Conservation (phyloP, 2,888 invertebrate species). For the Malacosoma neustria region DNA sequence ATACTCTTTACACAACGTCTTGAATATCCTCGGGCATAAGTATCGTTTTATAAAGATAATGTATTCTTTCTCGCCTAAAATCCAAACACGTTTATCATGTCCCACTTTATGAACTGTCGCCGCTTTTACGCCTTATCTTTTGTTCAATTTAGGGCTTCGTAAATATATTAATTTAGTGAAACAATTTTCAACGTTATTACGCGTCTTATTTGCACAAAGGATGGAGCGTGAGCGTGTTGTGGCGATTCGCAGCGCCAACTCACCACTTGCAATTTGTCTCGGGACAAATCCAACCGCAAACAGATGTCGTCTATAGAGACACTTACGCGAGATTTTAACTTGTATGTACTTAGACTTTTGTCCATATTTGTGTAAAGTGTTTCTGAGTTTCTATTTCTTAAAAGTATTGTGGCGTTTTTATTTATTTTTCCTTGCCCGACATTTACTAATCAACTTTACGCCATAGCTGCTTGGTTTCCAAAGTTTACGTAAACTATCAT, state of each 20-base stretch:
- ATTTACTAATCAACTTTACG: too few species aligned
- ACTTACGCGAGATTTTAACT: not conserved
- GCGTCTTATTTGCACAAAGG: slow-evolving; percentile 57
- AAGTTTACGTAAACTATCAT: too few species aligned
- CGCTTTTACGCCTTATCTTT: not conserved
- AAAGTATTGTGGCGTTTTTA: too few species aligned
- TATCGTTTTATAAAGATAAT: too few species aligned
- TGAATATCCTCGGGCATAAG: too few species aligned
- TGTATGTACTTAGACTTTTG: not conserved
- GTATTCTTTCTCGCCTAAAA: too few species aligned
- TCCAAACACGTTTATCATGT: not conserved
- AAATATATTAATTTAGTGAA: slow-evolving; percentile 51
- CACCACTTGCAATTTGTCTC: slow-evolving; percentile 58
- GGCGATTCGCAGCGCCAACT: slow-evolving; percentile 17
- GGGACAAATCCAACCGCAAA: slow-evolving; percentile 61
- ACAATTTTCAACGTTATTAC: slow-evolving; percentile 48
- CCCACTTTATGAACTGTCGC: not conserved
- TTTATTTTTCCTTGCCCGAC: too few species aligned
- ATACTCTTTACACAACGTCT: too few species aligned
- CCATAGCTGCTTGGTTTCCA: too few species aligned
- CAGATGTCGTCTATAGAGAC: slow-evolving; percentile 46
- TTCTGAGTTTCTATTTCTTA: too few species aligned
- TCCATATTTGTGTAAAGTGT: too few species aligned
- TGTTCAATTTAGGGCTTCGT: slow-evolving; percentile 9
- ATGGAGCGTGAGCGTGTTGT: slow-evolving; percentile 20